Conservation (phyloP, 2,113 vertebrate species). For the Tonatia bakeri region DNA sequence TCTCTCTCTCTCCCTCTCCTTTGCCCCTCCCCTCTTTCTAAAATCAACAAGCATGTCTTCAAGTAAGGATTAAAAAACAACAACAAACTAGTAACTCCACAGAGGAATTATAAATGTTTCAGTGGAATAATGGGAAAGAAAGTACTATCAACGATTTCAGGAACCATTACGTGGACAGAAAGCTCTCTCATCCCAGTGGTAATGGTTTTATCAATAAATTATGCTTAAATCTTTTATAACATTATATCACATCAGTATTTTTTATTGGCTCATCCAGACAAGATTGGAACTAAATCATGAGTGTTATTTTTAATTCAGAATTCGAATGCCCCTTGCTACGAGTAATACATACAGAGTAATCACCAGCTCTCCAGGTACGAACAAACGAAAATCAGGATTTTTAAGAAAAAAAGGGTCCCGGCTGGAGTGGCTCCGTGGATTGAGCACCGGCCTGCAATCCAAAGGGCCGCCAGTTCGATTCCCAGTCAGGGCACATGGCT, state of each 20-base stretch:
- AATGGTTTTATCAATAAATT: conserved; percentile 64
- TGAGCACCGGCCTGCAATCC: no score
- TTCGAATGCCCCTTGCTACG: not conserved
- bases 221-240: conserved; percentile 38
- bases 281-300: conserved; percentile 48
- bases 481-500: no score
- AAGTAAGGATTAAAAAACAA: not conserved
- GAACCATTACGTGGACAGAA: conserved; percentile 48
- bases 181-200: not conserved
- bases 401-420: no score
- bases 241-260: conserved; percentile 1
- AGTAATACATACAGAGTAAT: not conserved
- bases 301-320: conserved; percentile 46
- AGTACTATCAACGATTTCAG: conserved; percentile 33
- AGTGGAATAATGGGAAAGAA: not conserved
- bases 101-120: not conserved
- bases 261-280: conserved; percentile 46
- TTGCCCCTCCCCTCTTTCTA: no score
- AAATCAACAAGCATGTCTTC: no score
- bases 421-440: no score
- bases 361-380: no score
- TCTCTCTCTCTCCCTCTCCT: no score
- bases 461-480: no score
- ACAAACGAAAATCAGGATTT: no score
- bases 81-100: not conserved